These are phyloP conservation scores for Varecia variegata DNA, from an alignment of 2,797 vertebrate genomes.

Conservation along the genomic window DNA sequence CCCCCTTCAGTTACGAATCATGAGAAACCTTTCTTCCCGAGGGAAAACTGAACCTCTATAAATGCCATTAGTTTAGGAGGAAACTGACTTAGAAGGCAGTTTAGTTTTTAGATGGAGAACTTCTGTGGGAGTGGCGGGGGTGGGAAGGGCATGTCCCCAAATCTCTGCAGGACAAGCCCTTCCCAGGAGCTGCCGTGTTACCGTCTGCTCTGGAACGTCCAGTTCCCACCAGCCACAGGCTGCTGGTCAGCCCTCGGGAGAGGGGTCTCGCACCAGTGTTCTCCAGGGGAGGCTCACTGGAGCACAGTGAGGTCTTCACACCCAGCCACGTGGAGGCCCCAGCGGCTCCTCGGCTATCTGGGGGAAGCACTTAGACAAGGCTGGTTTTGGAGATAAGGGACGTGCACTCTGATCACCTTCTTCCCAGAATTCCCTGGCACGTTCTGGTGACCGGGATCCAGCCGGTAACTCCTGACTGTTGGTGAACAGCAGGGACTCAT, in stretches of 20 bases:
- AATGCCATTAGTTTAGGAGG: neutral
- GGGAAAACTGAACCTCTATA: neutral
- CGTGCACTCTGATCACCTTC: neutral
- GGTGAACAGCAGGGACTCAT: neutral
- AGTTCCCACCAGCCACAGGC: neutral
- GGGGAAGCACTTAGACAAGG: neutral
- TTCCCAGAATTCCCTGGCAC: neutral
- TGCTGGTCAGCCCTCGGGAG: neutral
- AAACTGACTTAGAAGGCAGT: neutral
- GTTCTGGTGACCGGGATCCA: neutral
- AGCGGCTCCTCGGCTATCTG: neutral
- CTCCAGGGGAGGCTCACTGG: too few relatives aligned
- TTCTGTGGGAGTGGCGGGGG: fast-evolving
- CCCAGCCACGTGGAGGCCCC: neutral
- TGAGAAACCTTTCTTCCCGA: neutral
- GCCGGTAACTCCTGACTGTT: neutral
- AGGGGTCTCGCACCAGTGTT: neutral
- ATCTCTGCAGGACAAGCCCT: neutral
- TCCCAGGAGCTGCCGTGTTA: neutral
- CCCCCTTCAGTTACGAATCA: neutral
- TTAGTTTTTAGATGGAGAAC: neutral
- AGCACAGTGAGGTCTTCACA: neutral
- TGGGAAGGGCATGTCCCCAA: neutral
- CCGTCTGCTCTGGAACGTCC: too few relatives aligned
- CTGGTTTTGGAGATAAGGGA: neutral